Evolutionary conservation across 2,888 invertebrate genomes (phyloP).

Genomic region (Dynastes tityus): DNA sequence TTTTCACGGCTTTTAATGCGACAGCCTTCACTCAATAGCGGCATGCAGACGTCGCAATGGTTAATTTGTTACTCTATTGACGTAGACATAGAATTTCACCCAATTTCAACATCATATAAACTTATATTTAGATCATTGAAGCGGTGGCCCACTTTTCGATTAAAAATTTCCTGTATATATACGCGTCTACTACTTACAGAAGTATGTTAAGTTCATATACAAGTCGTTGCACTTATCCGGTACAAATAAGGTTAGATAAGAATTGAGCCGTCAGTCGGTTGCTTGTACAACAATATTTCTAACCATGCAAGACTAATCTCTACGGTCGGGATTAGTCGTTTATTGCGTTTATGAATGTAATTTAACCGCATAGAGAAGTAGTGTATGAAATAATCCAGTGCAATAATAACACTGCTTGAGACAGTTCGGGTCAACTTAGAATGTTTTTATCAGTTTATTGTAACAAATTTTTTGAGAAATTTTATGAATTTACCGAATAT

Average conservation of each 20-base stretch:
- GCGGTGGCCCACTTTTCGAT: constrained; percentile 35
- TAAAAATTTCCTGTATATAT: constrained; percentile 31
- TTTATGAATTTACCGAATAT: too few relatives aligned
- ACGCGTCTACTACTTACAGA: constrained; percentile 5
- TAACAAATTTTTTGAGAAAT: too few relatives aligned
- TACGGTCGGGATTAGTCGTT: too few relatives aligned
- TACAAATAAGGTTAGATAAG: constrained; percentile 4
- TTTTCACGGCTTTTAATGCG: neutral
- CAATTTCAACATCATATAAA: constrained; percentile 21
- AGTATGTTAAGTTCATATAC: constrained; percentile 13
- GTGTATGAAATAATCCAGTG: too few relatives aligned
- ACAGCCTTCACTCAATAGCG: neutral
- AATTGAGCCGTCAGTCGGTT: neutral
- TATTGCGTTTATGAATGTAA: too few relatives aligned
- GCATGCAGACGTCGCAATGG: neutral
- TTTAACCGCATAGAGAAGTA: too few relatives aligned
- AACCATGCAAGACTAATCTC: too few relatives aligned
- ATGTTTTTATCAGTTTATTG: too few relatives aligned
- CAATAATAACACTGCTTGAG: too few relatives aligned
- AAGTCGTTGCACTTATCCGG: neutral
- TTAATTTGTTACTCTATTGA: constrained; percentile 23
- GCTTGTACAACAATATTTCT: too few relatives aligned
- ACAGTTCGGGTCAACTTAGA: too few relatives aligned
- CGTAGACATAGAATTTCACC: constrained; percentile 25
- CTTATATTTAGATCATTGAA: constrained; percentile 29